Evolutionary conservation across 2,888 invertebrate species (phyloP), one percentile per base, ranked within the genome.

Genomic region (Zelleria hepariella): DNA sequence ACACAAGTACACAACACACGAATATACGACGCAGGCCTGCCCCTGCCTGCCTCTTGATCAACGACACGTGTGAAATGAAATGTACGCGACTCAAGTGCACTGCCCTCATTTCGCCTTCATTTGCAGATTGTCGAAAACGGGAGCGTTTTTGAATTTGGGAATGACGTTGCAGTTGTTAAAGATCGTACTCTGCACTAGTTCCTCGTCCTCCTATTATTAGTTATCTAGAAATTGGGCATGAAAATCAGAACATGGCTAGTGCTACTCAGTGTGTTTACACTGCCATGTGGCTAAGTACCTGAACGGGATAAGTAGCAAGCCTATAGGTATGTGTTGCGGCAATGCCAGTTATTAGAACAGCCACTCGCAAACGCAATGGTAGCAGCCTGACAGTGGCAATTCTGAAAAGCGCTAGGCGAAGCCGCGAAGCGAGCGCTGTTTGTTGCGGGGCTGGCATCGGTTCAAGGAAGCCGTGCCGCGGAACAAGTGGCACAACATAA

Each of bases 41-140:
- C 64, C 73, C 73, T 71, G 65, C 66, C 65, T 65, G 68, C 60
- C 64, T 73, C 73, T 72, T 71, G 69, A 77, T 77, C 73, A 71
- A 68, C 66, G 69, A 69, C 68, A 72, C 69, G 69, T 67, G 68
- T 68, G 68, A 71, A 8, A 25, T 24, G 55, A 55, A 27, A 53
- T 21, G 58, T 42, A 20, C 74, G 68, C 71, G 71, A 72, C 68
- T 74, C 73, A 75, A 80, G 78, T 75, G 71, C 77, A 75, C 64
- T 72, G 80, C 71, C 76, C 78, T 69, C 70, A 72, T 80, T 70
- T 7, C 25, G 25, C 20, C 27, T 27, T 55, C 32, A 10, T 32
- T 20, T 55, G n/a, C 55, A 55, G 55, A 55, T 55, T 53, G 24
- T 25, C 24, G 42, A n/a, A 42, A 42, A 15, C n/a, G 2, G n/a